Percentiles rank a stretch among this genome's conserved stretches.
phyloP scores from a whole-genome alignment of 2,888 invertebrate genomes.

The Thymelicus lineola region DNA sequence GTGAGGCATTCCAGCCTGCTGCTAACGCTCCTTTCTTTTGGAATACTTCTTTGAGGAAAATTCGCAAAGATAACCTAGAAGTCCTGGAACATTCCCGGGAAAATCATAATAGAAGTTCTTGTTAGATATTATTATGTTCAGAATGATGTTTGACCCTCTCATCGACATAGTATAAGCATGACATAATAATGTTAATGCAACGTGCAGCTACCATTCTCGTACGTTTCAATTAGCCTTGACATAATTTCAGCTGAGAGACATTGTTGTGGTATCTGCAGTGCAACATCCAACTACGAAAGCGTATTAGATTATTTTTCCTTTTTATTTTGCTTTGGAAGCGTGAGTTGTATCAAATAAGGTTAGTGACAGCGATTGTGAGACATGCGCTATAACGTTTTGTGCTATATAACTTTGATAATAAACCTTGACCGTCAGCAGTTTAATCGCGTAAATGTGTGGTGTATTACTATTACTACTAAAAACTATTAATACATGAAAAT shows the following conservation, averaged over 20 bases:
- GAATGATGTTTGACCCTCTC: background rate
- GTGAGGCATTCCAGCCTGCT: too few relatives aligned
- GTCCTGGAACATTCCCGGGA: too few relatives aligned
- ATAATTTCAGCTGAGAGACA: conserved; percentile 13
- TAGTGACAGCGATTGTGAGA: background rate
- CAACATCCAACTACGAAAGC: conserved; percentile 16
- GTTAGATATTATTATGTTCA: too few relatives aligned
- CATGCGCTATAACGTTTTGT: background rate
- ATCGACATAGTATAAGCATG: background rate
- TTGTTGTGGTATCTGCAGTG: conserved; percentile 29
- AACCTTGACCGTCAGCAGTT: background rate
- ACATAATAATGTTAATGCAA: conserved; percentile 8
- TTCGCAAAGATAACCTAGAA: too few relatives aligned
- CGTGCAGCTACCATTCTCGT: conserved; percentile 17
- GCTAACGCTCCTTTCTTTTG: too few relatives aligned
- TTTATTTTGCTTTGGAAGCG: background rate
- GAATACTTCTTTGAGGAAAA: too few relatives aligned
- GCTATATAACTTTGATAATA: background rate
- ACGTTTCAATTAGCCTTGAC: conserved; percentile 29
- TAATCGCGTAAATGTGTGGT: background rate
- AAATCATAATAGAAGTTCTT: too few relatives aligned
- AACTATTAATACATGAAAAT: too few relatives aligned
- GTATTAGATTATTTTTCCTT: background rate
- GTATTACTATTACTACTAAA: background rate
- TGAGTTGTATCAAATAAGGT: background rate